Conservation (phyloP, 2,113 vertebrate genomes). For the Nyctibius bracteatus region DNA sequence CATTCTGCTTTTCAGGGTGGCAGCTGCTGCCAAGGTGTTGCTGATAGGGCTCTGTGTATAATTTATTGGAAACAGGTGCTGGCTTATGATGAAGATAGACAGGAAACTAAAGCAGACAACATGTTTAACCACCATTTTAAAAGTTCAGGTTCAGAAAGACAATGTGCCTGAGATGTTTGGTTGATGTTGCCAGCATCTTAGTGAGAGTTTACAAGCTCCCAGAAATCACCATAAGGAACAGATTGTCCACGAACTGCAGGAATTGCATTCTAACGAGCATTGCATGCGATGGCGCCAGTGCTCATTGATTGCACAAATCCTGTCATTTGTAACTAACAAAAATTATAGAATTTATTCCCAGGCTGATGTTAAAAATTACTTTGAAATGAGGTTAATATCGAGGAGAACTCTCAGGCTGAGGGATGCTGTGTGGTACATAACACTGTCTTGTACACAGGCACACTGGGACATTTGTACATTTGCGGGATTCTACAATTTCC, state of each 20-base stretch:
- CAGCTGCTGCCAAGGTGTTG: slow-evolving; percentile 79
- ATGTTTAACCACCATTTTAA: slow-evolving; percentile 75
- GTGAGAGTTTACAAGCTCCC: slow-evolving; percentile 54
- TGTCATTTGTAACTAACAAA: slow-evolving; percentile 47
- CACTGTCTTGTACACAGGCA: too few species aligned
- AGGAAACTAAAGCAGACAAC: slow-evolving; percentile 79
- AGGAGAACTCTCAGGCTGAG: not conserved
- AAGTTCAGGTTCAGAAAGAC: slow-evolving; percentile 76
- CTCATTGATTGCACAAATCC: slow-evolving; percentile 62
- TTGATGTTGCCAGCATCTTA: slow-evolving; percentile 69
- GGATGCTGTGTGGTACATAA: not conserved
- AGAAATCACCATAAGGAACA: slow-evolving; percentile 66
- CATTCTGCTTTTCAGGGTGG: slow-evolving; percentile 72
- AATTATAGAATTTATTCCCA: slow-evolving; percentile 22
- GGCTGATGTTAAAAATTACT: slow-evolving; percentile 51
- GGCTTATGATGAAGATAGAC: slow-evolving; percentile 77
- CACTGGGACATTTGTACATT: not conserved
- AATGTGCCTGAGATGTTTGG: slow-evolving; percentile 75
- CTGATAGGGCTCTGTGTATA: slow-evolving; percentile 74
- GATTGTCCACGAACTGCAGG: slow-evolving; percentile 66
- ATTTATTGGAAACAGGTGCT: slow-evolving; percentile 84
- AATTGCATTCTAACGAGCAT: slow-evolving; percentile 59
- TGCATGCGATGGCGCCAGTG: slow-evolving; percentile 42
- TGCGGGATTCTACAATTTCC: not conserved
- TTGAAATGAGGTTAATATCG: slow-evolving; percentile 42